Evolutionary conservation across 2,888 invertebrate genomes (phyloP).

Genomic region (Mythimna impura): DNA sequence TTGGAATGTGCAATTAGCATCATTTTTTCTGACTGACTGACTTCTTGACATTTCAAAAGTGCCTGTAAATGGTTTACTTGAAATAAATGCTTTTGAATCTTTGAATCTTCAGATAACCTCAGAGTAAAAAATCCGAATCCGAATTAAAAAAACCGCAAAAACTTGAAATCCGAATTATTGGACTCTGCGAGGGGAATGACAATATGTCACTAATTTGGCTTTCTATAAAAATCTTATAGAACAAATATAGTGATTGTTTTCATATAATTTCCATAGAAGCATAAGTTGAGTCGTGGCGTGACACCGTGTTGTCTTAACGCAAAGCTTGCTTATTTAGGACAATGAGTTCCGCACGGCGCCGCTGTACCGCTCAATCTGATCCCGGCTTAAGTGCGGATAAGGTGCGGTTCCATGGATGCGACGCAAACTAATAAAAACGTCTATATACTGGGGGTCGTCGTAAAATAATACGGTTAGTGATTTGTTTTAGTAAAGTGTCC

Average conservation of each 20-base stretch:
- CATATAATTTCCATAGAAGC: constrained; percentile 65
- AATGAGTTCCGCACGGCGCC: constrained; percentile 45
- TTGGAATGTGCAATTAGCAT: no score
- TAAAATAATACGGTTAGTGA: constrained; percentile 28
- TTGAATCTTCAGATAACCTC: no score
- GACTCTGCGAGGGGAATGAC: neutral
- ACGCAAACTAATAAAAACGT: constrained; percentile 36
- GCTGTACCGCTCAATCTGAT: constrained; percentile 70
- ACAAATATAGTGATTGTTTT: constrained; percentile 66
- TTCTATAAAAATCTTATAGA: constrained; percentile 60
- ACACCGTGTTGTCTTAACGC: constrained; percentile 62
- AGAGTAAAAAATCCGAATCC: no score
- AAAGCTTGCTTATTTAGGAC: constrained; percentile 74
- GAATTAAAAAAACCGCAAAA: no score
- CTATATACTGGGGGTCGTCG: constrained; percentile 28
- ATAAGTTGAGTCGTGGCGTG: constrained; percentile 35
- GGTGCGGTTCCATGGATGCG: constrained; percentile 50
- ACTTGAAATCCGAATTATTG: no score
- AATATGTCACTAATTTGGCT: constrained; percentile 34
- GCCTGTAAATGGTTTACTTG: no score
- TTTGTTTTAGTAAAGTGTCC: constrained; percentile 20
- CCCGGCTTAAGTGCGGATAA: constrained; percentile 59
- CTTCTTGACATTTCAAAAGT: no score
- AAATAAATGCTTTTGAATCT: no score
- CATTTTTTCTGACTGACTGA: no score